phyloP scores from a whole-genome alignment of 2,113 vertebrate species.

The Tachycineta bicolor region DNA sequence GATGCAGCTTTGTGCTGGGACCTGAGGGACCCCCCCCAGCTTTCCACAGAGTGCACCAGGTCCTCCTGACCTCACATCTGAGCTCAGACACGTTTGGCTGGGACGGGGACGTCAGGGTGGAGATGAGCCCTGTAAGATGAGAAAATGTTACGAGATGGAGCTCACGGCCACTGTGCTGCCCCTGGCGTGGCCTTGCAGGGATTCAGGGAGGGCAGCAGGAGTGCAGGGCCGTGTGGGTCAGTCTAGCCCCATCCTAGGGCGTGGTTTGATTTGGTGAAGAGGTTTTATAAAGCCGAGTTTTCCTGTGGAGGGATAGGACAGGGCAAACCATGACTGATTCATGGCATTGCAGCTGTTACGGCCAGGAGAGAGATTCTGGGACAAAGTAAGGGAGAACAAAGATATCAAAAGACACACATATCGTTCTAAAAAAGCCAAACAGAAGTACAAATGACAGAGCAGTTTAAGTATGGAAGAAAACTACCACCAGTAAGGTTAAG shows the following conservation, averaged over 20 bases:
- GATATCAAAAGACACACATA: neutral
- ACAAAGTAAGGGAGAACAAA: neutral
- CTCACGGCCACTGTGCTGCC: neutral
- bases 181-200: neutral
- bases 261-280: neutral
- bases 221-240: neutral
- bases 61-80: neutral
- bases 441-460: neutral
- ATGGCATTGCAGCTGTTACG: accelerated
- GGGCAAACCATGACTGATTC: neutral
- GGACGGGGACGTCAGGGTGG: accelerated
- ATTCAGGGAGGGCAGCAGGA: neutral
- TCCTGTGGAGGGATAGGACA: neutral
- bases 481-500: neutral
- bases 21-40: neutral
- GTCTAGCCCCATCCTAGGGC: neutral
- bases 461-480: neutral
- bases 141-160: neutral
- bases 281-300: neutral
- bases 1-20: neutral
- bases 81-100: neutral
- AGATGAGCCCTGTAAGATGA: accelerated
- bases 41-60: neutral
- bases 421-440: neutral
- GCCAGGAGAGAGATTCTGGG: neutral